Evolutionary conservation across 2,888 invertebrate species (phyloP).

Genomic region (Thymelicus sylvestris): DNA sequence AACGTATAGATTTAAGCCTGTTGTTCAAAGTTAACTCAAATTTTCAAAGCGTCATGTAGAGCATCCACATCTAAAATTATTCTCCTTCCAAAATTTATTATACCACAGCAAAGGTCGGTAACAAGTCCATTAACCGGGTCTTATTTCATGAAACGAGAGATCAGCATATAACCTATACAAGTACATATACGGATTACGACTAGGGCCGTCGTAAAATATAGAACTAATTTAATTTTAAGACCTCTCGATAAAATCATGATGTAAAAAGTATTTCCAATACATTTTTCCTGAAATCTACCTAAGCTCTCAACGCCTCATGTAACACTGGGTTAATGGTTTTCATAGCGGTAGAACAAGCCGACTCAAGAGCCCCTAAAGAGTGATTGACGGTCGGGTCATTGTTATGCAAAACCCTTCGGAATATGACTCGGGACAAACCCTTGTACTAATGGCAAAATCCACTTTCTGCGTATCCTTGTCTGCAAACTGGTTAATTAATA

Average conservation of each 20-base stretch:
- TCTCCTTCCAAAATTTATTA: background rate
- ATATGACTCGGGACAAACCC: conserved; percentile 31
- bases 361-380: conserved; percentile 18
- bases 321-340: conserved; percentile 20
- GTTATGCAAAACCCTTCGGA: conserved; percentile 36
- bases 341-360: conserved; percentile 15
- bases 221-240: conserved; percentile 1
- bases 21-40: too few relatives aligned
- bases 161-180: background rate
- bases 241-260: background rate
- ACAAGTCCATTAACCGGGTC: background rate
- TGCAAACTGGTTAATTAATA: conserved; percentile 15
- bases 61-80: too few relatives aligned
- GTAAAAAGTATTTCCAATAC: conserved; percentile 2
- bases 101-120: background rate
- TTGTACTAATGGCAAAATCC: conserved; percentile 30
- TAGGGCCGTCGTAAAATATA: background rate
- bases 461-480: conserved; percentile 18
- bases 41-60: too few relatives aligned
- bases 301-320: conserved; percentile 1
- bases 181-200: background rate
- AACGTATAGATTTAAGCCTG: too few relatives aligned
- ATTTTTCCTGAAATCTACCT: conserved; percentile 3
- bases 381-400: conserved; percentile 35
- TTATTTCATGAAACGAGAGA: background rate